Conservation (phyloP, 2,888 invertebrate genomes). For the Idaea straminata region DNA sequence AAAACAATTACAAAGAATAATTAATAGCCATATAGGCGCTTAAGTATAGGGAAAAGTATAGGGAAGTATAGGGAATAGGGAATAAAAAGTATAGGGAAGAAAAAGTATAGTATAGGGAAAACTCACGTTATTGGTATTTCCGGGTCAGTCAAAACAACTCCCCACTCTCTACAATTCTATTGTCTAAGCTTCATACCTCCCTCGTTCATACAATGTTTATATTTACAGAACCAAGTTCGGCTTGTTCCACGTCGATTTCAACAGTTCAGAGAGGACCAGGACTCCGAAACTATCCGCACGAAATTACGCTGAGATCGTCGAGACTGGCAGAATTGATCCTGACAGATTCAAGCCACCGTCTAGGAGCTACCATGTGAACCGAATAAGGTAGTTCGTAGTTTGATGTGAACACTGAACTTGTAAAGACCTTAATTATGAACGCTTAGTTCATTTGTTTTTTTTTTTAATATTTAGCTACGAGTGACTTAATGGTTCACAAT, state of each 20-base stretch:
- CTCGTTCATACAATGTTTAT: slow-evolving; percentile 12
- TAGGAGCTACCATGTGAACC: slow-evolving; percentile 18
- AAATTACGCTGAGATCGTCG: slow-evolving; percentile 64
- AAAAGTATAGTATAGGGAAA: too few species aligned
- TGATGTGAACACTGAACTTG: not conserved
- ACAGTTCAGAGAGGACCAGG: slow-evolving; percentile 58
- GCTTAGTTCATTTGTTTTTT: not conserved
- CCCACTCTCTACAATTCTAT: not conserved
- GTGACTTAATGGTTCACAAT: too few species aligned
- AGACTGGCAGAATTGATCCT: slow-evolving; percentile 58
- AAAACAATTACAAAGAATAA: too few species aligned
- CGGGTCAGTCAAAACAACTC: not conserved
- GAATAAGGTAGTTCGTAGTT: slow-evolving; percentile 13
- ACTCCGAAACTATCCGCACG: slow-evolving; percentile 69
- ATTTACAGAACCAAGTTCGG: slow-evolving; percentile 70
- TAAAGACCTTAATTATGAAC: not conserved
- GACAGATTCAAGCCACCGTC: slow-evolving; percentile 47
- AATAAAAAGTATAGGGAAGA: too few species aligned
- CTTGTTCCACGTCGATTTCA: slow-evolving; percentile 68
- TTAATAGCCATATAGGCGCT: too few species aligned
- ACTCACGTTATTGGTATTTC: not conserved
- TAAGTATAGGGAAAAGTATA: too few species aligned
- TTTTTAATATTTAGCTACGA: not conserved
- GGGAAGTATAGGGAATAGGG: too few species aligned
- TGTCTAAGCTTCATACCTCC: not conserved